Conservation (phyloP, 2,888 invertebrate genomes). For the Conchocele bisecta region DNA sequence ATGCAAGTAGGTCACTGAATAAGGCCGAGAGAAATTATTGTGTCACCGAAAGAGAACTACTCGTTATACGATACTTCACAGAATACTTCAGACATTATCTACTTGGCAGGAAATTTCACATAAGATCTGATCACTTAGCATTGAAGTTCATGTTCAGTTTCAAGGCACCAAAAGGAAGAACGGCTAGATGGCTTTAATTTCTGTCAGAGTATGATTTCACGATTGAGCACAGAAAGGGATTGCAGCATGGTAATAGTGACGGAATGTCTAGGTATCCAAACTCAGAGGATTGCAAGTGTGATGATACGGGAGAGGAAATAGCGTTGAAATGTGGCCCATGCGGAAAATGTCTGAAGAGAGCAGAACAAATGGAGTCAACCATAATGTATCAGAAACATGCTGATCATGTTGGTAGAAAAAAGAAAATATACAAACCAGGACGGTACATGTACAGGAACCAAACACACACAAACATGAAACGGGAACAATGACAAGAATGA, state of each 20-base stretch:
- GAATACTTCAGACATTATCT: slow-evolving; percentile 27
- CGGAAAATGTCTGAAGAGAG: slow-evolving; percentile 10
- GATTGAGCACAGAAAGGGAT: slow-evolving; percentile 6
- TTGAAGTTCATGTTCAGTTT: slow-evolving; percentile 17
- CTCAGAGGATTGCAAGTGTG: slow-evolving; percentile 23
- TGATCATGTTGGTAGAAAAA: no score
- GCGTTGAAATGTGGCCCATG: no score
- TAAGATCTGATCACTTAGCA: slow-evolving; percentile 21
- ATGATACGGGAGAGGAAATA: no score
- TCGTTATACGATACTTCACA: slow-evolving; percentile 20
- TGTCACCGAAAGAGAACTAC: slow-evolving; percentile 28
- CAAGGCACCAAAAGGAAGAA: slow-evolving; percentile 5
- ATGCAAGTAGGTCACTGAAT: slow-evolving; percentile 21
- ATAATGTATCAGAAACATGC: no score
- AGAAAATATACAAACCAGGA: no score
- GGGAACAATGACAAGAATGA: no score
- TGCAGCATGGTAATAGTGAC: slow-evolving; percentile 19
- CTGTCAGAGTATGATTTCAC: slow-evolving; percentile 13
- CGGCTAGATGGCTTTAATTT: slow-evolving; percentile 27
- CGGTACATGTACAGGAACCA: no score
- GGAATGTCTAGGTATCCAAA: slow-evolving; percentile 23
- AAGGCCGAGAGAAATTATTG: slow-evolving; percentile 18
- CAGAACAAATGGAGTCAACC: slow-evolving; percentile 2
- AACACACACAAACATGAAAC: no score
- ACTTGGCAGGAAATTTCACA: slow-evolving; percentile 4